Conservation (phyloP, 2,797 vertebrate genomes). For the Hydrolagus colliei region DNA sequence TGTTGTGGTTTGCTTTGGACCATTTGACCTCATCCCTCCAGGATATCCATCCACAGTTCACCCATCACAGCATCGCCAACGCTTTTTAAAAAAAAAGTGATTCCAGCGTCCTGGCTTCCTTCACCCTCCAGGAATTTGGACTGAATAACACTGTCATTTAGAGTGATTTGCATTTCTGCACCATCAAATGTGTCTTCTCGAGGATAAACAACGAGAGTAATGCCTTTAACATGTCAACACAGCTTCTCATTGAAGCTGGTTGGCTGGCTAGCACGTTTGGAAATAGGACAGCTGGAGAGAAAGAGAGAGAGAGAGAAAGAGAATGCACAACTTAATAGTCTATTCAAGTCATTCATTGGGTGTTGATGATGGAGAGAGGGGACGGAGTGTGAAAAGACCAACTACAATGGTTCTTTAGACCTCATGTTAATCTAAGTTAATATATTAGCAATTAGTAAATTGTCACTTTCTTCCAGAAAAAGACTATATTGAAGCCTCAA, state of each 20-base stretch:
- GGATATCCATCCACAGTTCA: too few species aligned
- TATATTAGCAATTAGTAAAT: neutral
- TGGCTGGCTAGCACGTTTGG: too few species aligned
- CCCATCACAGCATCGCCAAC: too few species aligned
- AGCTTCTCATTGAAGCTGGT: neutral
- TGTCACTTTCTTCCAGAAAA: neutral
- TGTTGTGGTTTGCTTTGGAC: too few species aligned
- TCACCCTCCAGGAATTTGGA: neutral
- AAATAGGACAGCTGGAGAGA: too few species aligned
- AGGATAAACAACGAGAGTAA: neutral
- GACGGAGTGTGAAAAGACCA: neutral
- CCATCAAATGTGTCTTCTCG: neutral
- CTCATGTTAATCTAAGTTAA: neutral
- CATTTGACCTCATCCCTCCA: too few species aligned
- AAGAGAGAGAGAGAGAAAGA: neutral
- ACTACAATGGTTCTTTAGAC: too few species aligned
- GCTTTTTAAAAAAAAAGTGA: too few species aligned
- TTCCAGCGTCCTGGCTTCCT: too few species aligned
- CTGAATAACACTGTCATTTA: neutral
- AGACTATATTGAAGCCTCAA: too few species aligned
- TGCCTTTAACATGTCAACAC: neutral
- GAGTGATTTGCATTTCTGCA: neutral
- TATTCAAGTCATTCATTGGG: neutral
- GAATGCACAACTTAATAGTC: neutral
- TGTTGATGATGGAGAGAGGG: neutral